Base-by-base conservation (phyloP, 2,113 vertebrate species). In the Prionailurus bengalensis region DNA sequence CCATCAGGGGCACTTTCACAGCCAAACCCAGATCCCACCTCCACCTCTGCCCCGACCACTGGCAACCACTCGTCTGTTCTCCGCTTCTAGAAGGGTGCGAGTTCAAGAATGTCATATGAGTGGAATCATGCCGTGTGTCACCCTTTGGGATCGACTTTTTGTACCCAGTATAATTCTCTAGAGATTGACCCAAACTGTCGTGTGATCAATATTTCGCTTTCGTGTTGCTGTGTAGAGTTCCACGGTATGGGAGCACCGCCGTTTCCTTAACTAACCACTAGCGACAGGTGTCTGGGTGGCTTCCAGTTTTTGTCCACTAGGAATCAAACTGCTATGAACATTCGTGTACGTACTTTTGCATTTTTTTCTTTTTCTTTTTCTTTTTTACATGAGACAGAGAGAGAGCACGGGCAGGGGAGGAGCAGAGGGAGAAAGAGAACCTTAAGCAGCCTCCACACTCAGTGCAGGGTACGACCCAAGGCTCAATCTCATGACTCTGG, bases 191-290 rank as follows among this genome's bases (percentile, higher is more conserved):
- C 74, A 27, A 21, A 45, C 6, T 48, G 7, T 21, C 14, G 11
- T 6, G 4, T 16, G 8, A 29, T 82, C 63, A 1, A 7, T 13
- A 17, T 76, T 31, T 27, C 8, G 10, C 15, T 58, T 81, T 63
- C 51, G 15, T 15, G 12, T n/a, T 16, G 16, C 68, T 2, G 36
- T 53, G 80, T 3, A 10, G 51, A 23, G 39, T 29, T 42, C 39
- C 53, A 7, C 10, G 5, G 10, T 29, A 8, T 1, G 4, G 21
- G 16, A 1, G 21, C 15, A 3, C n/a, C 81, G 1, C 3, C 0
- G 1, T 51, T 48, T 76, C 31, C 42, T 39, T 15, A n/a, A 48
- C 73, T 90, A 6, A 12, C n/a, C 4, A 0, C 14, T 21, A 5
- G 13, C 1, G 11, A 45, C 51, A 39, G 31, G 87, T 39, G 0